Conservation (phyloP, 2,797 vertebrate genomes). For the Eulemur coronatus region DNA sequence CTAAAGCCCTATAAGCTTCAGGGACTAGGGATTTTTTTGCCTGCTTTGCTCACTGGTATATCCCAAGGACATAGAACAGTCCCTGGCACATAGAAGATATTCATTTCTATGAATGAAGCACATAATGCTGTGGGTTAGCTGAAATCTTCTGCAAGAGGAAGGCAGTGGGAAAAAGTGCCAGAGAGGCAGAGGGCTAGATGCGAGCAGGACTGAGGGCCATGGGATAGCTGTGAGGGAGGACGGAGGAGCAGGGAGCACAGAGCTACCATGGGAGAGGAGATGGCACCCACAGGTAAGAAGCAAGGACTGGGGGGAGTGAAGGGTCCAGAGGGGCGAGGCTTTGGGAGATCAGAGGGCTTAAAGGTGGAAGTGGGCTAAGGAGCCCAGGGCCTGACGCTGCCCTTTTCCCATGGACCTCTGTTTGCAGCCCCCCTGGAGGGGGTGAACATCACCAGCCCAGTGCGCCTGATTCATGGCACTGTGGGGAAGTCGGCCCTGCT, state of each 20-base stretch:
- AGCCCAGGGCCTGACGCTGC: neutral
- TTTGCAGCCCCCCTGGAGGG: conserved; percentile 87
- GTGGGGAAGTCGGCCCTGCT: conserved; percentile 92
- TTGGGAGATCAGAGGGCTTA: neutral
- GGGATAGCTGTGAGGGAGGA: neutral
- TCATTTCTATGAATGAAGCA: neutral
- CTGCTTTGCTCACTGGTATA: neutral
- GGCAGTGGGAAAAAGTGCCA: neutral
- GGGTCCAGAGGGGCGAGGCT: neutral
- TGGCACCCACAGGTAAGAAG: neutral
- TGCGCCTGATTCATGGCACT: conserved; percentile 90
- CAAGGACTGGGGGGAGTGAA: neutral
- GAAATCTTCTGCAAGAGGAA: neutral
- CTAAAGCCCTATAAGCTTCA: neutral
- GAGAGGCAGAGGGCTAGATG: neutral
- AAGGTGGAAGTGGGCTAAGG: neutral
- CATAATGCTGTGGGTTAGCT: neutral
- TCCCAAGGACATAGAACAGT: neutral
- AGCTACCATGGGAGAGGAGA: neutral
- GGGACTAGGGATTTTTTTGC: neutral
- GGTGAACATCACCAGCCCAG: conserved; percentile 95
- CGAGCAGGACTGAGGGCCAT: neutral
- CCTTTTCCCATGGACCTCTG: conserved; percentile 12
- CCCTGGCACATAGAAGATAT: neutral
- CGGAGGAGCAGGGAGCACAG: neutral